Conservation (phyloP, 2,797 vertebrate genomes). For the Prionace glauca region DNA sequence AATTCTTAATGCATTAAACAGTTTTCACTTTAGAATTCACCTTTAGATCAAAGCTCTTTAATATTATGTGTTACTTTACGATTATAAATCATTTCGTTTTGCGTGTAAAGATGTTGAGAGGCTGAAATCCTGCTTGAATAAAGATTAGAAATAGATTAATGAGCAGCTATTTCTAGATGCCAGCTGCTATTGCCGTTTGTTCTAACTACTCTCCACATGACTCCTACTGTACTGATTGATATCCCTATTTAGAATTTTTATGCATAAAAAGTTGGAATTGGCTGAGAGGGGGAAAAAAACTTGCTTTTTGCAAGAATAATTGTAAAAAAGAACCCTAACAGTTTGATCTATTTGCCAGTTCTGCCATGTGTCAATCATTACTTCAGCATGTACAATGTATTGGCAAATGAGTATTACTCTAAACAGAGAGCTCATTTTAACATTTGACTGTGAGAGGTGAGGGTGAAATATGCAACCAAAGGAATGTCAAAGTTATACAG, state of each 20-base stretch:
- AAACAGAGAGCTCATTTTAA: not conserved
- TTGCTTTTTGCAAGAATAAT: not conserved
- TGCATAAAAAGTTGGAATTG: not conserved
- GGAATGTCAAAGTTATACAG: not conserved
- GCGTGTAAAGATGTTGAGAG: not conserved
- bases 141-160: slow-evolving; percentile 27
- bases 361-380: not conserved
- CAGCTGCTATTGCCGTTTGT: not conserved
- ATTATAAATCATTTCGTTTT: not conserved
- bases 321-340: not conserved
- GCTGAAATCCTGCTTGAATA: not conserved
- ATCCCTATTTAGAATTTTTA: not conserved
- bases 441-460: not conserved
- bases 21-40: not conserved
- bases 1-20: not conserved
- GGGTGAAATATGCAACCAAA: not conserved
- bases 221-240: not conserved
- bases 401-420: not conserved
- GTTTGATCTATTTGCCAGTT: not conserved
- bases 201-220: not conserved
- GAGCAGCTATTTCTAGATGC: not conserved
- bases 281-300: not conserved
- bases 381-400: not conserved
- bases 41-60: not conserved
- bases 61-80: not conserved